A percentile compares a stretch with the other conserved stretches of the same genome.
phyloP scores from a whole-genome alignment of 1,140 invertebrate species.

The Anastrepha ludens region DNA sequence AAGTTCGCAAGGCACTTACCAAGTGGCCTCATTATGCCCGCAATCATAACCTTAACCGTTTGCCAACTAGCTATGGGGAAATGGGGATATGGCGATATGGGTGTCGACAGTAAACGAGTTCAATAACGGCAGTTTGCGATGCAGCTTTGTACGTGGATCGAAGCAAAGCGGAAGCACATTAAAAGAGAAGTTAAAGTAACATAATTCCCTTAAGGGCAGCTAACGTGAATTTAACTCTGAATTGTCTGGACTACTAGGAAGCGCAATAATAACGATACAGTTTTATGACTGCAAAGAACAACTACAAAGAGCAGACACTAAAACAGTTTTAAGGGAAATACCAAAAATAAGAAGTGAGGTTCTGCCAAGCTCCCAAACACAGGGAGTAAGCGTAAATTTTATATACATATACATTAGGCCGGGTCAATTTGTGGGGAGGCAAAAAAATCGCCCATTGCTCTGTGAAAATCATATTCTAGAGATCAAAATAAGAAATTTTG shows the following conservation, averaged over 20 bases:
- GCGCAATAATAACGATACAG: background rate
- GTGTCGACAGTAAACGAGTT: background rate
- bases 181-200: background rate
- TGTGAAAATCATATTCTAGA: too few relatives aligned
- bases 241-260: background rate
- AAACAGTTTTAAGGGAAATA: too few relatives aligned
- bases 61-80: background rate
- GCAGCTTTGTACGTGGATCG: background rate
- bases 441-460: too few relatives aligned
- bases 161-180: background rate
- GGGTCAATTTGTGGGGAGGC: too few relatives aligned
- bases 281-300: background rate
- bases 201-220: background rate
- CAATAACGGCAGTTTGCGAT: constrained; percentile 17
- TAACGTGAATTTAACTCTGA: background rate
- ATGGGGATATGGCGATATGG: background rate
- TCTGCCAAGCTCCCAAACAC: too few relatives aligned
- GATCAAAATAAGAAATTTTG: too few relatives aligned
- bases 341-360: too few relatives aligned
- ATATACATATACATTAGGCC: too few relatives aligned
- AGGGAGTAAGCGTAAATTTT: too few relatives aligned
- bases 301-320: too few relatives aligned
- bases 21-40: constrained; percentile 14
- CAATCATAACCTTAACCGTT: constrained; percentile 39
- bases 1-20: background rate